Percentiles rank a stretch among this genome's conserved stretches.
Evolutionary conservation across 2,888 invertebrate species (phyloP).

Genomic region (Lepidochrysops patricia): DNA sequence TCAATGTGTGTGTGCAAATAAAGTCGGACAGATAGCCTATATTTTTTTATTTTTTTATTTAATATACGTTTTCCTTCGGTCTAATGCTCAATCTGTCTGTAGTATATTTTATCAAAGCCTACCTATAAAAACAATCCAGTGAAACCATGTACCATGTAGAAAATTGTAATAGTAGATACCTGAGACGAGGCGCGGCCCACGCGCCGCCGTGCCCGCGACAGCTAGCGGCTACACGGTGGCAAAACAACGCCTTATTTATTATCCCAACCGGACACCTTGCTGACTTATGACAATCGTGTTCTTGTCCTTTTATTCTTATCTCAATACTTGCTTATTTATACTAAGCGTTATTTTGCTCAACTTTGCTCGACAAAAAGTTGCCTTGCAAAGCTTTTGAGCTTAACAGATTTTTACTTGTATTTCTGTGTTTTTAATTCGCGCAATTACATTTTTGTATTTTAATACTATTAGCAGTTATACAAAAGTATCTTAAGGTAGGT

Average conservation of each 20-base stretch:
- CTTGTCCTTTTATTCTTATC: slow-evolving; percentile 35
- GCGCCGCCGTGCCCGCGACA: not conserved
- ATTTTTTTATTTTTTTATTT: too few species aligned
- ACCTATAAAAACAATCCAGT: too few species aligned
- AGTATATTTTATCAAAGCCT: too few species aligned
- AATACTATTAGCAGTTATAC: too few species aligned
- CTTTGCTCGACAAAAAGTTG: not conserved
- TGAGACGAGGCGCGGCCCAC: slow-evolving; percentile 23
- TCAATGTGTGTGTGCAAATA: too few species aligned
- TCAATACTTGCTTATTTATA: slow-evolving; percentile 21
- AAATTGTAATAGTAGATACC: not conserved
- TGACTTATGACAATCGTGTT: slow-evolving; percentile 43
- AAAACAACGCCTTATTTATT: slow-evolving; percentile 40
- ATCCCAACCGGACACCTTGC: slow-evolving; percentile 36
- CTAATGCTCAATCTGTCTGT: too few species aligned
- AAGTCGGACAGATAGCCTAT: too few species aligned
- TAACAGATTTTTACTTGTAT: not conserved
- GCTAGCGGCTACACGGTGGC: slow-evolving; percentile 18
- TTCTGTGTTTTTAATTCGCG: not conserved
- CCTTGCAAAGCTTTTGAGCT: not conserved
- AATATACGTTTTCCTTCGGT: too few species aligned
- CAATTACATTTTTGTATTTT: too few species aligned
- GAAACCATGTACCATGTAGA: not conserved
- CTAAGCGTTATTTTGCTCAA: not conserved
- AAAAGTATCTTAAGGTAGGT: too few species aligned